Evolutionary conservation across 2,888 invertebrate genomes (phyloP), one percentile per base, ranked within the genome.

Genomic region (Plebejus anna): DNA sequence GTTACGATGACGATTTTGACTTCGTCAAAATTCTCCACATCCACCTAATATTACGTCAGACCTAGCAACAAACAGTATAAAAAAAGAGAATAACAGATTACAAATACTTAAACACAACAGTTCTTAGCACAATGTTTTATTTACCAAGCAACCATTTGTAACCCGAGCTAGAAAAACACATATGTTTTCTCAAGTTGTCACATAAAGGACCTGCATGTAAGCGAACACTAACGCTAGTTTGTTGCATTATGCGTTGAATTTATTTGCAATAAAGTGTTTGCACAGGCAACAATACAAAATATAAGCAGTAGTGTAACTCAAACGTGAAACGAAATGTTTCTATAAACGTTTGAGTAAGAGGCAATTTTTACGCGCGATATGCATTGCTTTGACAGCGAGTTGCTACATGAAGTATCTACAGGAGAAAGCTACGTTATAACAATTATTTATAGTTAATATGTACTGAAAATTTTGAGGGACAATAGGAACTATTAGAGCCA

Each of bases 101-200:
- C 55, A 55, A 16, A 16, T 16, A 55, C 55, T 55, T 55, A 55
- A 55, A 16, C 55, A 55, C 55, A 55, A 28, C 28, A 61, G 9
- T 28, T 4, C 61, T 28, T 61, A 66, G 13, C 4, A 36, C 32
- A 36, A 66, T 36, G 16, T 66, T 32, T 66, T 1, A 66, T 36
- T 66, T 16, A 32, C 11, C 32, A 66, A 66, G 66, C 32, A 36
- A 0, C 9, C 71, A 71, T 42, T 71, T 71, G 71, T 42, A 71
- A 71, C 42, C 38, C 42, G 38, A 71, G 71, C 71, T 42, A 42
- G 16, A 70, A 70, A 70, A 42, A 71, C 71, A 42, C 71, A n/a
- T 71, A 22, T 71, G 28, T 71, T 71, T 42, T 42, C 71, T 71
- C 71, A n/a, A 42, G 32, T 36, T 71, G 71, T 71, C 71, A 71